Percentiles rank a stretch among this genome's conserved stretches.
phyloP scores from a whole-genome alignment of 2,113 vertebrate species.

The Burhinus bistriatus region DNA sequence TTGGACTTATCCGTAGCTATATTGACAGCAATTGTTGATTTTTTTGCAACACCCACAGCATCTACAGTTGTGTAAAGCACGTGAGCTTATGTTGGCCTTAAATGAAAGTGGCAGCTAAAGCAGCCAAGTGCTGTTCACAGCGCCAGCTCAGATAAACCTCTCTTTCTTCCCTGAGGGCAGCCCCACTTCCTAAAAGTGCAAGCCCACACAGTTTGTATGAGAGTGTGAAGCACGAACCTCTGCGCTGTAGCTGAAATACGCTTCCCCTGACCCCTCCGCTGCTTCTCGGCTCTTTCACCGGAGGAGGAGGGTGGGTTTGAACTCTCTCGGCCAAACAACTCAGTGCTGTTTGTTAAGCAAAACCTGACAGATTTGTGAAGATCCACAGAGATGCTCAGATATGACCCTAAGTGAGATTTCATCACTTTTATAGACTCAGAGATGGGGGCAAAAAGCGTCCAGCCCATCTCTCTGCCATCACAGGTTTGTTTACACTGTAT shows the following conservation, averaged over 20 bases:
- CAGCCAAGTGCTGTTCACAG: conserved; percentile 27
- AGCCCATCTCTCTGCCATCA: not conserved
- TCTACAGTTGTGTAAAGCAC: conserved; percentile 9
- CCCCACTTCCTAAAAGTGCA: conserved; percentile 13
- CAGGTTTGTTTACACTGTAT: not conserved
- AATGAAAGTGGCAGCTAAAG: conserved; percentile 42
- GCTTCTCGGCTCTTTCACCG: not conserved
- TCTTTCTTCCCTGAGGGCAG: not conserved
- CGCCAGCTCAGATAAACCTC: conserved; percentile 36
- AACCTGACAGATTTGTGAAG: conserved; percentile 9
- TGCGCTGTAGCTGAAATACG: fast-evolving
- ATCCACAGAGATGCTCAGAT: not conserved
- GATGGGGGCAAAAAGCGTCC: not conserved
- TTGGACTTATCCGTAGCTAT: not conserved
- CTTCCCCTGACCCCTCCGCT: not conserved
- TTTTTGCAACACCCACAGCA: not conserved
- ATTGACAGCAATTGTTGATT: not conserved
- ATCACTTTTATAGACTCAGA: not conserved
- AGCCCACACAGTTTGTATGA: not conserved
- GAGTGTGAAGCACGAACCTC: not conserved
- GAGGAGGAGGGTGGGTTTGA: not conserved
- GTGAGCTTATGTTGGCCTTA: not conserved
- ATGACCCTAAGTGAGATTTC: conserved; percentile 12
- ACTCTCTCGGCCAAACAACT: not conserved
- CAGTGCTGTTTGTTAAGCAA: not conserved